phyloP scores from a whole-genome alignment of 2,888 invertebrate species.

The Danaus chrysippus region DNA sequence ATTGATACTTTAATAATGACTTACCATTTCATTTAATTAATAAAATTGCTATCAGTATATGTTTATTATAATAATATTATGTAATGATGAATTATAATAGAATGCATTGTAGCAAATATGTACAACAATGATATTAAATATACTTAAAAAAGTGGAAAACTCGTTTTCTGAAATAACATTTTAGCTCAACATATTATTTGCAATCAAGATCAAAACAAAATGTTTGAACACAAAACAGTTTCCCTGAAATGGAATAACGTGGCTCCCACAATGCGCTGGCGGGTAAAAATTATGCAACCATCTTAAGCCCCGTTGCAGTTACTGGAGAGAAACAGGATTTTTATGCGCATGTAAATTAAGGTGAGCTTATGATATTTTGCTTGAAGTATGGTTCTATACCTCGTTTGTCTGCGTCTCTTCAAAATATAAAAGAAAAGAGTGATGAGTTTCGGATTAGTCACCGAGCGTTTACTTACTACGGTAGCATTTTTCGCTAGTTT shows the following conservation, averaged over 20 bases:
- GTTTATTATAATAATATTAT: no score
- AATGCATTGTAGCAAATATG: neutral
- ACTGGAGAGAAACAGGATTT: conserved; percentile 29
- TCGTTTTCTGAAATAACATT: conserved; percentile 13
- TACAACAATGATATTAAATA: neutral
- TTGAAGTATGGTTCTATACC: conserved; percentile 4
- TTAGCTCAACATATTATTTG: conserved; percentile 4
- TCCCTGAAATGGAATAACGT: conserved; percentile 50
- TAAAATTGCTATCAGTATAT: no score
- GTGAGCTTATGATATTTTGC: conserved; percentile 25
- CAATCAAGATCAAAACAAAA: conserved; percentile 34
- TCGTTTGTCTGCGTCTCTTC: neutral
- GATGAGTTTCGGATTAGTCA: neutral
- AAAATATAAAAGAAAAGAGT: neutral
- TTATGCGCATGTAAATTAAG: conserved; percentile 34
- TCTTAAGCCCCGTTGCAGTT: conserved; percentile 31
- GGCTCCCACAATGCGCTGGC: conserved; percentile 44
- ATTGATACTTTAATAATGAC: no score
- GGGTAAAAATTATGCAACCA: conserved; percentile 52
- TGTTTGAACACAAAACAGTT: conserved; percentile 34
- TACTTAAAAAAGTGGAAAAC: neutral
- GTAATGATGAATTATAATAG: no score
- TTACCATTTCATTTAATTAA: no score
- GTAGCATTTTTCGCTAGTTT: neutral
- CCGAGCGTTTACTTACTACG: neutral